Conservation (phyloP, 92 coral and sea anemone genomes). For the Umimayanthus chanpuru region DNA sequence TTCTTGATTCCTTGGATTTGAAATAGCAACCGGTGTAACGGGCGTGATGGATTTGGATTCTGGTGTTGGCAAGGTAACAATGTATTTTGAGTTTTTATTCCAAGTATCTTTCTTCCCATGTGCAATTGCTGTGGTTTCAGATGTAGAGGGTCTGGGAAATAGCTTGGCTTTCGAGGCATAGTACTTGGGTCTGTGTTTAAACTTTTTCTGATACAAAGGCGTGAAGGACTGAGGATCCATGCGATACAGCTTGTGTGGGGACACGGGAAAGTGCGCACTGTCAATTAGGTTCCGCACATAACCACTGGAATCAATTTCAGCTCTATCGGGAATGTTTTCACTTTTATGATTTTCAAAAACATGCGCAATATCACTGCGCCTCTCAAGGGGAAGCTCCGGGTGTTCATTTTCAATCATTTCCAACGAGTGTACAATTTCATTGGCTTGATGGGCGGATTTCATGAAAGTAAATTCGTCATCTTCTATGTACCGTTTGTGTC, state of each 20-base stretch:
- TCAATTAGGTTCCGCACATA: not conserved
- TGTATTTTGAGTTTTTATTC: not conserved
- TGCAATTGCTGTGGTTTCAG: not conserved
- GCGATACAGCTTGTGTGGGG: constrained; percentile 34
- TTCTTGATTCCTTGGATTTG: not conserved
- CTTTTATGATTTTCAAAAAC: not conserved
- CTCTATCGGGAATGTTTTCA: not conserved
- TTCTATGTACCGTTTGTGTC: constrained; percentile 22
- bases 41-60: not conserved
- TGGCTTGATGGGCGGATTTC: constrained; percentile 40
- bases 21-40: not conserved
- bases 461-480: constrained; percentile 37
- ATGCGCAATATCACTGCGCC: constrained; percentile 40
- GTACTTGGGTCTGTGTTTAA: not conserved
- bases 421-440: constrained; percentile 61
- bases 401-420: constrained; percentile 68
- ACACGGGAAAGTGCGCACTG: not conserved
- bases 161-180: not conserved
- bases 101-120: not conserved
- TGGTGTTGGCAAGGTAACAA: constrained; percentile 4
- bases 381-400: constrained; percentile 14
- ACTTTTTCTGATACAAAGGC: constrained; percentile 25
- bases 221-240: constrained; percentile 38
- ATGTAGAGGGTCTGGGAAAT: not conserved
- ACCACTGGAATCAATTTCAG: not conserved